Evolutionary conservation across 2,797 vertebrate species (phyloP).

Genomic region (Menidia menidia): DNA sequence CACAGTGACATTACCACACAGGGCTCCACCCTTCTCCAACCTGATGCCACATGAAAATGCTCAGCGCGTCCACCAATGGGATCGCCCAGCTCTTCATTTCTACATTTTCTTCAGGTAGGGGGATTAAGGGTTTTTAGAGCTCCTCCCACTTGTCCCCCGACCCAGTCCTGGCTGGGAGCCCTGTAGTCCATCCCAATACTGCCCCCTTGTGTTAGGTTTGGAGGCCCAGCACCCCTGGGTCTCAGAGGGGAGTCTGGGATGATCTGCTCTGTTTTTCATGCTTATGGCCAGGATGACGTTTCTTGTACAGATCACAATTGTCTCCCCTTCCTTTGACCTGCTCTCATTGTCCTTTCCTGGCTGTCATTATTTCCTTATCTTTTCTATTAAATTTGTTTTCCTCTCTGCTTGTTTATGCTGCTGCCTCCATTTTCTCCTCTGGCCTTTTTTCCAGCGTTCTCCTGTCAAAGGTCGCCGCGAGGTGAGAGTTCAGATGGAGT

Average conservation of each 20-base stretch:
- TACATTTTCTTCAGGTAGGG: slow-evolving; percentile 8
- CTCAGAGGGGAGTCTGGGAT: no score
- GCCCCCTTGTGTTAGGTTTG: slow-evolving; percentile 66
- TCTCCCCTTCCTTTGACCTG: not conserved
- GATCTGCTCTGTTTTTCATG: no score
- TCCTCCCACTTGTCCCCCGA: not conserved
- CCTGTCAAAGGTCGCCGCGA: slow-evolving; percentile 41
- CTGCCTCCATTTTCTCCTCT: not conserved
- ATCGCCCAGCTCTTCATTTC: not conserved
- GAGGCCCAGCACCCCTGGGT: not conserved
- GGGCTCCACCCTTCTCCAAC: slow-evolving; percentile 49
- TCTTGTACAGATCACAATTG: not conserved
- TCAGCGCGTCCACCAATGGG: slow-evolving; percentile 45
- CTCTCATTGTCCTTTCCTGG: not conserved
- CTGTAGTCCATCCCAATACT: slow-evolving; percentile 65
- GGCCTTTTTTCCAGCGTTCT: slow-evolving; percentile 23
- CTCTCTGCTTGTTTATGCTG: not conserved
- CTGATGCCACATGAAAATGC: slow-evolving; percentile 42
- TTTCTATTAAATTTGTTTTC: not conserved
- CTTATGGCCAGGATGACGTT: not conserved
- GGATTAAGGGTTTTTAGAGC: not conserved
- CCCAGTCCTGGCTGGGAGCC: not conserved
- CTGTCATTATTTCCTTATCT: not conserved
- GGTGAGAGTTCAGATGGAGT: slow-evolving; percentile 66
- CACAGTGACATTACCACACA: slow-evolving; percentile 20